phyloP scores from a whole-genome alignment of 1,140 invertebrate species.

The roundworm (Caenorhabditis elegans) region WBcel235 BX284604.4:12260001-12260500 shows the following conservation, averaged over 20 bases:
- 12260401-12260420: too few relatives aligned
- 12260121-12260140: background rate
- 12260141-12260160: background rate
- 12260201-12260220: background rate
- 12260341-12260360: background rate
- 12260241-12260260: background rate
- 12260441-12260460: slow-evolving; percentile 2
- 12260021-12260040: background rate
- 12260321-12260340: background rate
- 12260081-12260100: too few relatives aligned
- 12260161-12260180: slow-evolving; percentile 11
- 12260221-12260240: background rate
- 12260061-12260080: background rate
- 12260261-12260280: background rate
- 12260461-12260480: background rate
- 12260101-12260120: too few relatives aligned
- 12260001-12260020: background rate
- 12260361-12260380: background rate
- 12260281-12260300: background rate
- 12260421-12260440: background rate
- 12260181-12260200: background rate
- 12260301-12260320: background rate
- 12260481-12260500: background rate
- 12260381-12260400: background rate
- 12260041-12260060: background rate